Conservation (phyloP, 37 sponge, comb jelly and placozoan genomes). For the Spongilla lacustris region DNA sequence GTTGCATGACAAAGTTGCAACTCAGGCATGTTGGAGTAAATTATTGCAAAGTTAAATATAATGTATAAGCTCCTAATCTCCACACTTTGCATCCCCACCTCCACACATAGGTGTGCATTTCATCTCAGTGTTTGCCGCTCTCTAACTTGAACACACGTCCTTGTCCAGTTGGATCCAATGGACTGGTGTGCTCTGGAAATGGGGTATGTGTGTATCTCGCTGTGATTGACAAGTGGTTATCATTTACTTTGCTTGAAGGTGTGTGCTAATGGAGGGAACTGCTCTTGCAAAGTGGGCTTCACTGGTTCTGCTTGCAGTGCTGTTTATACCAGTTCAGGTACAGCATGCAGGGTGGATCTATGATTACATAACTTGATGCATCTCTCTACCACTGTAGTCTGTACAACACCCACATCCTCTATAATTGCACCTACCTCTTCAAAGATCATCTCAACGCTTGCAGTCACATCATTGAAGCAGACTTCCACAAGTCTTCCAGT, state of each 20-base stretch:
- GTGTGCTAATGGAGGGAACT: constrained; percentile 48
- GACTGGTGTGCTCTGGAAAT: constrained; percentile 63
- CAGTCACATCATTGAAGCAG: background rate
- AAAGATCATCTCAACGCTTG: background rate
- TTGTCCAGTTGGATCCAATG: constrained; percentile 52
- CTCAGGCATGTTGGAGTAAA: too few species aligned
- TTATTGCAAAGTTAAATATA: background rate
- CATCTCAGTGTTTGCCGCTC: background rate
- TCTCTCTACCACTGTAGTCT: background rate
- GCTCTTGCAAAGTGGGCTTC: constrained; percentile 68
- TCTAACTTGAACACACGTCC: background rate
- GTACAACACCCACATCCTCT: background rate
- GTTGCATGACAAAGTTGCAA: too few species aligned
- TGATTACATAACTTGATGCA: background rate
- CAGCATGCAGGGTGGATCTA: background rate
- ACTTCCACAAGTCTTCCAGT: background rate
- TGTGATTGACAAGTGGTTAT: background rate
- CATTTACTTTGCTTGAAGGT: constrained; percentile 1
- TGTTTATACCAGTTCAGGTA: background rate
- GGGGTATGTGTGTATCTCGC: constrained; percentile 35
- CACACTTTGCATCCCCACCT: background rate
- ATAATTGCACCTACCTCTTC: background rate
- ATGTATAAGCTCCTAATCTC: background rate
- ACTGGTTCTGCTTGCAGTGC: constrained; percentile 40
- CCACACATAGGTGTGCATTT: background rate